These are phyloP conservation scores for Ceratoteleas bidentatus DNA, from an alignment of 1,140 invertebrate species.

Conservation along the genomic window DNA sequence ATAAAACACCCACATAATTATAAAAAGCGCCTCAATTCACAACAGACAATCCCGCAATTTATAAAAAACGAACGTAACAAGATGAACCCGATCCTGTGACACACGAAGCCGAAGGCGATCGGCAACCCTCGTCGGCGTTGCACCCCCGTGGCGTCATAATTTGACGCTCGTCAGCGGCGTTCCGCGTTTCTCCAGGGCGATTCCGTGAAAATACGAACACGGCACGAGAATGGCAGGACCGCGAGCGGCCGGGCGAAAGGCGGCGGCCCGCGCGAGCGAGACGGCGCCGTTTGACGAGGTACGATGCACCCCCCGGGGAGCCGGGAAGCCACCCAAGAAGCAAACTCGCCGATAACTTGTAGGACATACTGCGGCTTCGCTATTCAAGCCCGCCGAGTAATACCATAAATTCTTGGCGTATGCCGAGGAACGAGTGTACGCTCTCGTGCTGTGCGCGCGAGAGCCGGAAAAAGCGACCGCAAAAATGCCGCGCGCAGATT, in stretches of 20 bases:
- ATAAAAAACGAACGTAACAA: no score
- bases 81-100: no score
- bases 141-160: background rate
- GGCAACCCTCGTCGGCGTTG: no score
- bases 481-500: constrained; percentile 45
- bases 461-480: constrained; percentile 43
- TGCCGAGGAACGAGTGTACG: constrained; percentile 63
- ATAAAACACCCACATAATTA: no score
- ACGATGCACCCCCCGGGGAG: constrained; percentile 76
- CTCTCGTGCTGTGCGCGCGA: constrained; percentile 56
- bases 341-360: constrained; percentile 76
- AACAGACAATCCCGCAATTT: no score
- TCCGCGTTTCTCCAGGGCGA: constrained; percentile 53
- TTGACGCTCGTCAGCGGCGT: constrained; percentile 39
- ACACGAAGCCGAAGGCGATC: no score
- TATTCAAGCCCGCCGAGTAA: constrained; percentile 73
- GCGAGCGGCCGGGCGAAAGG: constrained; percentile 62
- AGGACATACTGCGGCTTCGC: constrained; percentile 74
- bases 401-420: constrained; percentile 73
- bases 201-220: constrained; percentile 75
- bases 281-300: constrained; percentile 50
- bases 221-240: constrained; percentile 48
- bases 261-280: constrained; percentile 36
- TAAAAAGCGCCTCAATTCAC: no score
- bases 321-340: constrained; percentile 78